Evolutionary conservation across 1,140 invertebrate genomes (phyloP).

Genomic region (Drosophila sturtevanti): DNA sequence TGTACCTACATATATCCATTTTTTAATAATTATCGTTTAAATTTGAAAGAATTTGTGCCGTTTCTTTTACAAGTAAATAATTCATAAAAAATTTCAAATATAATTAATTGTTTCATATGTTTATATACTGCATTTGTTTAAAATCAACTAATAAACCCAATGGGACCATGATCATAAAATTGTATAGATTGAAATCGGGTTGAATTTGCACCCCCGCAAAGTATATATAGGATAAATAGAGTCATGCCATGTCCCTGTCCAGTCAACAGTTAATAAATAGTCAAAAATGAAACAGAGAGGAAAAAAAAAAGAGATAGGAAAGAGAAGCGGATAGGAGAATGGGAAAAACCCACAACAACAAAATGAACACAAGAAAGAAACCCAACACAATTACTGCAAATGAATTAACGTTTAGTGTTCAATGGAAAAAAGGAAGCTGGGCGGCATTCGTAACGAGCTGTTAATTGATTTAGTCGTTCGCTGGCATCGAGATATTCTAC

Average conservation of each 20-base stretch:
- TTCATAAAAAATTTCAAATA: no score
- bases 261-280: slow-evolving; percentile 79
- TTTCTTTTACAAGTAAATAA: no score
- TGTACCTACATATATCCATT: no score
- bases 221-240: background rate
- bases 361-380: slow-evolving; percentile 14
- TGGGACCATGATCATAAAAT: background rate
- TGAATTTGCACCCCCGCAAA: slow-evolving; percentile 24
- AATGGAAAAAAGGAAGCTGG: slow-evolving; percentile 55
- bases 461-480: slow-evolving; percentile 79
- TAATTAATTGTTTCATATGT: no score
- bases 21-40: no score
- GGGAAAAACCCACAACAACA: slow-evolving; percentile 43
- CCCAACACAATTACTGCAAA: slow-evolving; percentile 53
- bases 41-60: no score
- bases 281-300: background rate
- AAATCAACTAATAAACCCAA: background rate
- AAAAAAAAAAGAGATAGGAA: background rate
- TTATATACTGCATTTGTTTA: no score
- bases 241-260: slow-evolving; percentile 17
- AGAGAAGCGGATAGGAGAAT: background rate
- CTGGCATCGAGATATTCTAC: slow-evolving; percentile 35
- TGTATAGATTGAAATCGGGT: background rate
- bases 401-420: slow-evolving; percentile 62
- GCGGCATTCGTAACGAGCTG: slow-evolving; percentile 72